Evolutionary conservation across 1,140 invertebrate species (phyloP).

Genomic region (Thaumatotibia leucotreta): DNA sequence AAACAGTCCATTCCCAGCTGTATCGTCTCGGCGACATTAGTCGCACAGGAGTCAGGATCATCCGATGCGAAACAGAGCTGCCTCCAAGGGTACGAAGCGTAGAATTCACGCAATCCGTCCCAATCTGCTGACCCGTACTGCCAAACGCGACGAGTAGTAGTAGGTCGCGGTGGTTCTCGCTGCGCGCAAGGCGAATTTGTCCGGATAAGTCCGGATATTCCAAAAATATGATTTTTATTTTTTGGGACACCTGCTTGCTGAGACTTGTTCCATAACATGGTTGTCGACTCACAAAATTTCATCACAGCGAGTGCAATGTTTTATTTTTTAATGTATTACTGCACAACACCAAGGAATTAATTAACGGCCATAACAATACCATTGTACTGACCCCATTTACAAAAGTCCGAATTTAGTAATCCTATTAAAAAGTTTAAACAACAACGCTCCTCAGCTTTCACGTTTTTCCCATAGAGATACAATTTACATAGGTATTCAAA

Average conservation of each 20-base stretch:
- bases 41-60: no score
- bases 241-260: constrained; percentile 14
- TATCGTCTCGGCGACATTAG: no score
- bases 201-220: no score
- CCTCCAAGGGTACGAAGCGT: no score
- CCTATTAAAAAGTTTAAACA: not conserved
- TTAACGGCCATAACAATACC: not conserved
- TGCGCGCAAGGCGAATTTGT: no score
- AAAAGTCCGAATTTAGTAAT: not conserved
- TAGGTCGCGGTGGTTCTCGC: no score
- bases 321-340: not conserved
- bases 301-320: not conserved
- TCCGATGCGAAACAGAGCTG: no score
- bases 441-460: not conserved
- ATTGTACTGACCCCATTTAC: not conserved
- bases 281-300: not conserved
- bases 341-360: not conserved
- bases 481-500: not conserved
- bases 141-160: no score
- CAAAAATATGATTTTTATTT: no score
- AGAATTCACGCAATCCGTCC: no score
- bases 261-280: constrained; percentile 16
- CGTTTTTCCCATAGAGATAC: not conserved
- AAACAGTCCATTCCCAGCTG: no score
- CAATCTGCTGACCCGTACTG: no score